Evolutionary conservation across 2,113 vertebrate genomes (phyloP), one percentile per base, ranked within the genome.

Genomic region (Gobiocypris rarus): DNA sequence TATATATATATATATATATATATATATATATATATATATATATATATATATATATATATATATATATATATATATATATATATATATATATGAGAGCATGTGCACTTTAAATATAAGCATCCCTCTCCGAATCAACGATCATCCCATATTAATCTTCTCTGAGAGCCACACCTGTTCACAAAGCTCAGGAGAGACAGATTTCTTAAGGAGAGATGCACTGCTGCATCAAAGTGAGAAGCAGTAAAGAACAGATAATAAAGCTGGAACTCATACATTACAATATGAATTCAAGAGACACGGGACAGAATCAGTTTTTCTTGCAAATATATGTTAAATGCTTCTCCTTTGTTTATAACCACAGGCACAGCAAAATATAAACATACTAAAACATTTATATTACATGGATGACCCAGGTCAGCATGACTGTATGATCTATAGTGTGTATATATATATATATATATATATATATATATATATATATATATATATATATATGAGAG

Each of bases 111-210:
- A 78, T 24, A 22, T 26, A n/a, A 17, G 31, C 1, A 24, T 43
- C 19, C 3, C 6, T 43, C 13, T 43, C 17, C 3, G 54, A 78
- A 78, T 43, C 75, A 58, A 45, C 7, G 4, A 59, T 45, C 56
- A 14, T 34, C 69, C 26, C 45, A 17, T 9, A 45, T 48, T 74
- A 61, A 83, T 59, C 81, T 31, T 26, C 15, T 59, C 41, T 74
- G 17, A 74, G 54, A 48, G n/a, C n/a, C 52, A 75, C 38, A 82
- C 50, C 50, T 22, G 52, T 24, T 48, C 54, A 75, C 41, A 85
- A 10, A 59, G 38, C 52, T 45, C 52, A 50, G 58, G 28, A 19
- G n/a, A 77, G 58, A 69, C 17, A 54, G 26, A 54, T 75, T 58
- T 58, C 52, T n/a, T 41, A 17, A 83, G 73, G 58, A 65, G 24